Evolutionary conservation across 2,113 vertebrate genomes (phyloP).

Genomic region (Anser brachyrhynchus): DNA sequence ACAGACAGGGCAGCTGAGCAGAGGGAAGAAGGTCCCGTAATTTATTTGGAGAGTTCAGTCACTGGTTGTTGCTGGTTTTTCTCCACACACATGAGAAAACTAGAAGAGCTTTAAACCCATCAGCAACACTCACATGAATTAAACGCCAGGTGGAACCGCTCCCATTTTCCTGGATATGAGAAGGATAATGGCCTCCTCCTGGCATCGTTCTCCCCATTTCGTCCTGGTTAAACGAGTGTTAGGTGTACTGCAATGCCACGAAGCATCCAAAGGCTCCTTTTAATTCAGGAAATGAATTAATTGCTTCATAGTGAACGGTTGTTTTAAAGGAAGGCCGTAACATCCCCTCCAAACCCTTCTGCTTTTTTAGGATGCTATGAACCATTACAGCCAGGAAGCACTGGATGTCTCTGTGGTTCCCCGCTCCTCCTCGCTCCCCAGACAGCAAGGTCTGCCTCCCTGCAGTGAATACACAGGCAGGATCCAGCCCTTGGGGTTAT

Average conservation of each 20-base stretch:
- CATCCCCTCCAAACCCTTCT: neutral
- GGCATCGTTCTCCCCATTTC: neutral
- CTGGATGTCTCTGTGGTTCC: neutral
- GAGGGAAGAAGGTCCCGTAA: neutral
- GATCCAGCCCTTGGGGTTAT: neutral
- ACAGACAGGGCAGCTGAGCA: neutral
- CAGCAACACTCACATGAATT: neutral
- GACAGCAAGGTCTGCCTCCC: fast-evolving
- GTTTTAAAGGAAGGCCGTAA: neutral
- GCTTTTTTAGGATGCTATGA: neutral
- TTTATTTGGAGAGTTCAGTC: neutral
- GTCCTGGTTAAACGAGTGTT: neutral
- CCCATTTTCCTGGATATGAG: neutral
- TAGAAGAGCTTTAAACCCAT: neutral
- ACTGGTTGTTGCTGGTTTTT: neutral
- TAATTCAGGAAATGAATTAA: neutral
- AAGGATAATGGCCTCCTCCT: neutral
- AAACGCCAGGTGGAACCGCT: slow-evolving; percentile 17
- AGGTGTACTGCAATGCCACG: neutral
- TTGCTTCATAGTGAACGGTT: fast-evolving
- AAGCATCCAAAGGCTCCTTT: neutral
- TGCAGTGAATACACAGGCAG: neutral
- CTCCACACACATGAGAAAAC: neutral
- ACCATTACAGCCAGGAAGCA: neutral
- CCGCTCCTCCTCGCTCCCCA: neutral